A percentile compares a stretch with the other conserved stretches of the same genome.
phyloP scores from a whole-genome alignment of 2,888 invertebrate species.

The Zygothrica quintamaculata region DNA sequence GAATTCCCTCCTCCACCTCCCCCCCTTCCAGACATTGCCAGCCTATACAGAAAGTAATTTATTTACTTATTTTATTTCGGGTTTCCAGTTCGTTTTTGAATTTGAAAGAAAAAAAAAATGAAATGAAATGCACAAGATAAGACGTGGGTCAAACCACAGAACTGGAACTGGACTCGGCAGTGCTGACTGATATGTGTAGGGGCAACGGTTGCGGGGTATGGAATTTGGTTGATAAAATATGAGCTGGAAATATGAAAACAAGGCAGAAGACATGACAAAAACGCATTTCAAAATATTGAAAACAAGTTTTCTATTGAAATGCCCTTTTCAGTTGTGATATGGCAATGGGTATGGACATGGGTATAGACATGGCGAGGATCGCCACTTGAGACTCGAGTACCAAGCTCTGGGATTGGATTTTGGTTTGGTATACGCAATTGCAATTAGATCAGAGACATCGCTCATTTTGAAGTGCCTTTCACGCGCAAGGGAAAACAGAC shows the following conservation, averaged over 20 bases:
- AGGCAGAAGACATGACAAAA: constrained; percentile 35
- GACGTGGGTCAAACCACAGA: constrained; percentile 46
- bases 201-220: constrained; percentile 14
- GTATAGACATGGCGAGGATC: constrained; percentile 13
- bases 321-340: constrained; percentile 8
- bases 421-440: constrained; percentile 36
- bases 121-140: constrained; percentile 61
- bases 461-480: constrained; percentile 65
- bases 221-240: constrained; percentile 61
- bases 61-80: constrained; percentile 53
- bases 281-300: constrained; percentile 64
- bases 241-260: constrained; percentile 61
- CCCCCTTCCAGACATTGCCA: too few species aligned
- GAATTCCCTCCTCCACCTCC: not conserved
- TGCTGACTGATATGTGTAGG: constrained; percentile 54
- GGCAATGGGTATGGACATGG: not conserved
- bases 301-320: constrained; percentile 63
- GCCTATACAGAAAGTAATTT: constrained; percentile 54
- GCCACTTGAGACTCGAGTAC: constrained; percentile 69
- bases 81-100: constrained; percentile 26
- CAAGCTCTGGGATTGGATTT: constrained; percentile 32
- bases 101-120: too few species aligned
- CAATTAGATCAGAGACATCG: constrained; percentile 73
- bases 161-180: constrained; percentile 13
- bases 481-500: constrained; percentile 39